Evolutionary conservation across 2,797 vertebrate species (phyloP).

Genomic region (Clarias fuscus): DNA sequence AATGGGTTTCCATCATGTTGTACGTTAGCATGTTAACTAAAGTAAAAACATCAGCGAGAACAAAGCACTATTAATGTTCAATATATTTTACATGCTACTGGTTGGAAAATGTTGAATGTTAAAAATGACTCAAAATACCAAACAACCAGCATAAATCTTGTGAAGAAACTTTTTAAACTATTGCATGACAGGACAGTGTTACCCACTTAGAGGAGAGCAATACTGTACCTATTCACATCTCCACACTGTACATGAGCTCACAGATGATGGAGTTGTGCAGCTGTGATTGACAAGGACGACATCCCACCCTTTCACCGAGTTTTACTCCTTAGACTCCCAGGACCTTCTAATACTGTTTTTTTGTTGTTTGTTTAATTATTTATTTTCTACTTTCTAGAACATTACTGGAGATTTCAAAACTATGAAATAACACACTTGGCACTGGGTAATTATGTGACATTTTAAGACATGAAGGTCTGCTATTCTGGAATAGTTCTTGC

Average conservation of each 20-base stretch:
- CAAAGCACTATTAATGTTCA: not conserved
- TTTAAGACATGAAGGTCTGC: too few relatives aligned
- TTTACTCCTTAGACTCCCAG: too few relatives aligned
- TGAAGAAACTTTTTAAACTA: not conserved
- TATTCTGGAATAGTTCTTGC: too few relatives aligned
- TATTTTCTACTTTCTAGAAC: too few relatives aligned
- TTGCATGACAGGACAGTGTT: not conserved
- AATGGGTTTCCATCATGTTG: not conserved
- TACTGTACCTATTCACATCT: not conserved
- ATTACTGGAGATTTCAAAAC: too few relatives aligned
- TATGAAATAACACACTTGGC: too few relatives aligned
- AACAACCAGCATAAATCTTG: not conserved
- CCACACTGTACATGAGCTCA: not conserved
- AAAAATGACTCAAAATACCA: not conserved
- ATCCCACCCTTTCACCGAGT: not conserved
- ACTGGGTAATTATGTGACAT: too few relatives aligned
- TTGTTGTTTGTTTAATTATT: too few relatives aligned
- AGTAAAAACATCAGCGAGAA: not conserved
- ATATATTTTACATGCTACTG: not conserved
- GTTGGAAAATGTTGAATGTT: not conserved
- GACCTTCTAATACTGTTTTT: too few relatives aligned
- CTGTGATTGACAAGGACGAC: not conserved
- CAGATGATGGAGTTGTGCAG: not conserved
- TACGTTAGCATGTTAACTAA: not conserved
- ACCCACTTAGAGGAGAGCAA: not conserved